Percentiles rank a stretch among this genome's conserved stretches.
Evolutionary conservation across 2,113 vertebrate genomes (phyloP).

Genomic region (Hassar affinis): DNA sequence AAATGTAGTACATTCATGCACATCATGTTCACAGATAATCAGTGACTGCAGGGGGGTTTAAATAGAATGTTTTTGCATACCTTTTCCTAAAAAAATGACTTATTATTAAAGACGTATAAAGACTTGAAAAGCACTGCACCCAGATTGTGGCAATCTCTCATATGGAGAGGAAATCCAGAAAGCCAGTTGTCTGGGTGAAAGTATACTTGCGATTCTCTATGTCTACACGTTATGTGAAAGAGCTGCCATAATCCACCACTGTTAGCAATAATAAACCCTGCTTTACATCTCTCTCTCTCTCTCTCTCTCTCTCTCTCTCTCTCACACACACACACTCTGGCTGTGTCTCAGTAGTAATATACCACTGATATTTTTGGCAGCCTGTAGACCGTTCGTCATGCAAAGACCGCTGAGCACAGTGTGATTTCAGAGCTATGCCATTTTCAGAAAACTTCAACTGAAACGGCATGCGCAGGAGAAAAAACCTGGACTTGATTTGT

Average conservation of each 20-base stretch:
- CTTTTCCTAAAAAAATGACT: not conserved
- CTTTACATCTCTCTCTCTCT: constrained; percentile 17
- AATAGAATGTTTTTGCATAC: not conserved
- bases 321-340: not conserved
- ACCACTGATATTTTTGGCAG: constrained; percentile 52
- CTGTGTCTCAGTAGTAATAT: constrained; percentile 16
- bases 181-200: constrained; percentile 35
- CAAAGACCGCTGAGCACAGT: constrained; percentile 26
- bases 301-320: constrained; percentile 14
- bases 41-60: not conserved
- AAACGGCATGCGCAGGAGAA: constrained; percentile 11
- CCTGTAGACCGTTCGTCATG: constrained; percentile 35
- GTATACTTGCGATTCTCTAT: constrained; percentile 37
- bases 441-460: constrained; percentile 37
- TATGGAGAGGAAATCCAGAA: constrained; percentile 28
- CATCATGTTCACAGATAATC: not conserved
- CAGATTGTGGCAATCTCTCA: not conserved
- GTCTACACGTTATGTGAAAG: constrained; percentile 38
- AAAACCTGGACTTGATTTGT: not conserved
- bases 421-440: constrained; percentile 37
- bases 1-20: not conserved
- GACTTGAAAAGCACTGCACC: not conserved
- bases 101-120: not conserved
- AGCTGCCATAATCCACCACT: constrained; percentile 33
- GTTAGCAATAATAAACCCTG: constrained; percentile 24